Base-by-base conservation (phyloP, 2,888 invertebrate species). In the Polyommatus icarus region DNA sequence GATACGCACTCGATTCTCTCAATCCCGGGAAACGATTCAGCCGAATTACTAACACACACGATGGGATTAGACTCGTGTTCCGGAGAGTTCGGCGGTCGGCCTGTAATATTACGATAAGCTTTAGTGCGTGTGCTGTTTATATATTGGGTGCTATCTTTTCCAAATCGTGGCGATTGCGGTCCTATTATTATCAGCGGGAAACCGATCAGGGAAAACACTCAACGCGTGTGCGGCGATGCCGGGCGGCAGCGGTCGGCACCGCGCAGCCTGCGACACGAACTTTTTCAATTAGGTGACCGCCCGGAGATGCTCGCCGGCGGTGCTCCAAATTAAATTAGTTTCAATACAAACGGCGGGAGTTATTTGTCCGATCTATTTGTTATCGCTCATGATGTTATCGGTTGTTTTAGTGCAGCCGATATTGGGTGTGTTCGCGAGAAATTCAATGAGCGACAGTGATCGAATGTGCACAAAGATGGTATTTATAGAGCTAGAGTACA, bases 251-350 rank as follows among this genome's bases (percentile, higher is more conserved):
- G 54, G 54, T 54, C 54, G 54, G 76, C 83, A 79, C 78, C 81
- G 81, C 78, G 79, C 78, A 77, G 79, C 78, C 76, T 84, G 86
- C 87, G 87, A 87, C 87, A 83, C 79, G 85, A 91, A 92, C 86
- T 92, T 92, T 92, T 92, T 89, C 91, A 91, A 92, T 92, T 92
- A 92, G 90, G 86, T 87, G 88, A 86, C 88, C 85, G 82, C 67
- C 76, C 54, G 76, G 78, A 81, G 81, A 81, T 80, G 80, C 79
- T 80, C 81, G 81, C 83, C 83, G 84, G 83, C 83, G 82, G 82
- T 81, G 85, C 84, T 85, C 83, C 86, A 87, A 90, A 91, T 91
- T 90, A 88, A 90, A 91, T 91, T 90, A 91, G 91, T 90, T 90
- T 86, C 84, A 82, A 82, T 83, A 84, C 83, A 83, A 83, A 80